Base-by-base conservation (phyloP, 2,797 vertebrate genomes). In the Enteromius afrohamiltoni region DNA sequence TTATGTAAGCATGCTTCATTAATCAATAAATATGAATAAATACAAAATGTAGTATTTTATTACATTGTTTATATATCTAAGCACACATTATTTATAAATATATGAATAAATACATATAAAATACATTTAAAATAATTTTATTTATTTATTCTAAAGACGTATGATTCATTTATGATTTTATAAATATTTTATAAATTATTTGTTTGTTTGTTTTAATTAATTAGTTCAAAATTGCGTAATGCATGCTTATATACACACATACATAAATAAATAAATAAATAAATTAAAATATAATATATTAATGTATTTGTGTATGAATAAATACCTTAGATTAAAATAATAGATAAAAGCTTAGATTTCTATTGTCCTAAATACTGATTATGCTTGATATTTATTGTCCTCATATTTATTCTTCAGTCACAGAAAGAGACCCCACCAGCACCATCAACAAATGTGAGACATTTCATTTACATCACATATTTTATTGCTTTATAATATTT, bases 371-470 rank as follows among this genome's bases (percentile, higher is more conserved):
- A 70, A 34, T 71, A 60, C 1, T n/a, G 19, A n/a, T 13, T 26
- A 70, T 71, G 23, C 17, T 47, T 77, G 13, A 6, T 51, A 65
- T 67, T 55, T 65, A 65, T 45, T 68, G 4, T 73, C 26, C 9
- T n/a, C n/a, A 3, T 37, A 7, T 80, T 89, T 88, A 51, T 87
- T 91, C 88, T 88, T 77, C 90, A 95, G 93, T 89, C 93, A 86
- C 89, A 88, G 89, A 92, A 91, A 91, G 94, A 94, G 90, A 89
- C 51, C 83, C 90, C 93, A 84, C 87, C 89, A 6, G 85, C 91
- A 87, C 77, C 90, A 74, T 86, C 85, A 65, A 70, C 91, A 26
- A 93, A 93, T 90, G 94, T 95, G 92, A 94, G 95, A 90, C 51
- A 88, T 71, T 75, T 76, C 85, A 55, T 85, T 53, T 45, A 80